phyloP scores from a whole-genome alignment of 2,113 vertebrate genomes.

The Neotoma lepida region DNA sequence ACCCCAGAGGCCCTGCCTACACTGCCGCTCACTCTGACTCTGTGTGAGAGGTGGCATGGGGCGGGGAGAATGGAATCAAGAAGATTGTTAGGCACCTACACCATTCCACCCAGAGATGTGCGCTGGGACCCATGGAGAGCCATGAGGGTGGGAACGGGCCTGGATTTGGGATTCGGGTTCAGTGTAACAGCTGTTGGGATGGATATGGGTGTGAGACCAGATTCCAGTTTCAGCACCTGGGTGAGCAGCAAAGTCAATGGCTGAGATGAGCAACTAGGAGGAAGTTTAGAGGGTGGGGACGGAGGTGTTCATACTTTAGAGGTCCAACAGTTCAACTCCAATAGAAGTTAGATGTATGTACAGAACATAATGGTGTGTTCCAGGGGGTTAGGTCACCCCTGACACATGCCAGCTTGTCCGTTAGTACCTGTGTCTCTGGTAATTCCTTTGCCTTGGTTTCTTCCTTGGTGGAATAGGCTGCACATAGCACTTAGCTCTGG shows the following conservation, averaged over 20 bases:
- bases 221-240: not conserved
- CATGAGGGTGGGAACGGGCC: not conserved
- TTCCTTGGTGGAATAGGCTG: not conserved
- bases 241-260: not conserved
- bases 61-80: not conserved
- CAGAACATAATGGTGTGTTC: not conserved
- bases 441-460: not conserved
- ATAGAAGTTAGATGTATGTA: not conserved
- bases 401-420: not conserved
- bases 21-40: not conserved
- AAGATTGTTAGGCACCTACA: not conserved
- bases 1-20: not conserved
- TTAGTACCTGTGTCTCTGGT: not conserved
- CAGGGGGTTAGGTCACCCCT: rapidly evolving
- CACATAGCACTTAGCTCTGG: not conserved
- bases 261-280: not conserved
- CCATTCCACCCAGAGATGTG: not conserved
- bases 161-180: not conserved
- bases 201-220: not conserved
- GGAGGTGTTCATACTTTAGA: not conserved
- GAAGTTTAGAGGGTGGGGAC: not conserved
- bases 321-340: rapidly evolving
- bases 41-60: not conserved
- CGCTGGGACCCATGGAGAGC: not conserved
- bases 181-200: not conserved